phyloP scores from a whole-genome alignment of 2,113 vertebrate genomes.

The Phycodurus eques region DNA sequence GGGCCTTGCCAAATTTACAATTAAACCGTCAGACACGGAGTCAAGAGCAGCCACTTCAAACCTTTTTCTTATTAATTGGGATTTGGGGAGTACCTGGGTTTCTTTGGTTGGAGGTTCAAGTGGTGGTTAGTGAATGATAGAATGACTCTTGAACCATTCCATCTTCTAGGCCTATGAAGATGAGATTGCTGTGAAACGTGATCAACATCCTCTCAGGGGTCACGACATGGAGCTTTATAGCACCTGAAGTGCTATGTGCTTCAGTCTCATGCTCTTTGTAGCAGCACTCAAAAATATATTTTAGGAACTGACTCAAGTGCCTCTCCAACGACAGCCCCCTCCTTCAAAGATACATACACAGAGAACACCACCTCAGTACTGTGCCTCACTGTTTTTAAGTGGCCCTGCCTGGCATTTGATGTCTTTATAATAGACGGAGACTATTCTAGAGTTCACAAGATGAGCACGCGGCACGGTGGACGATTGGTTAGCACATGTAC shows the following conservation, averaged over 20 bases:
- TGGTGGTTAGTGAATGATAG: slow-evolving; percentile 72
- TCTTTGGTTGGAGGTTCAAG: slow-evolving; percentile 73
- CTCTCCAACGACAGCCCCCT: slow-evolving; percentile 45
- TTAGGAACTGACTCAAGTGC: slow-evolving; percentile 53
- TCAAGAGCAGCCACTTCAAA: slow-evolving; percentile 75
- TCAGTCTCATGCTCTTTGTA: slow-evolving; percentile 51
- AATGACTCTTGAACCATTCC: slow-evolving; percentile 60
- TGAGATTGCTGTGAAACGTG: slow-evolving; percentile 75
- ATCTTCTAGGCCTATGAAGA: slow-evolving; percentile 59
- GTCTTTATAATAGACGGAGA: slow-evolving; percentile 28
- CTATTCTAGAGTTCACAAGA: slow-evolving; percentile 12
- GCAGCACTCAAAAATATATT: slow-evolving; percentile 57
- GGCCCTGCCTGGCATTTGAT: slow-evolving; percentile 44
- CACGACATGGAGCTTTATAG: slow-evolving; percentile 46
- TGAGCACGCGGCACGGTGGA: not conserved
- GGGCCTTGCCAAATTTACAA: slow-evolving; percentile 72
- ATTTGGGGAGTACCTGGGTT: slow-evolving; percentile 74
- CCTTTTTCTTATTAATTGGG: slow-evolving; percentile 76
- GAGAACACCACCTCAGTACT: slow-evolving; percentile 20
- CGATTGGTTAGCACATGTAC: no score
- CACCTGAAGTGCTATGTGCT: slow-evolving; percentile 40
- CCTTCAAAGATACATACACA: slow-evolving; percentile 26
- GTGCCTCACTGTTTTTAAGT: slow-evolving; percentile 26
- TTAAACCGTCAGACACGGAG: slow-evolving; percentile 73
- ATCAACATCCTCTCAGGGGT: slow-evolving; percentile 72